Evolutionary conservation across 1,140 invertebrate species (phyloP).

Genomic region (Atta colombica): DNA sequence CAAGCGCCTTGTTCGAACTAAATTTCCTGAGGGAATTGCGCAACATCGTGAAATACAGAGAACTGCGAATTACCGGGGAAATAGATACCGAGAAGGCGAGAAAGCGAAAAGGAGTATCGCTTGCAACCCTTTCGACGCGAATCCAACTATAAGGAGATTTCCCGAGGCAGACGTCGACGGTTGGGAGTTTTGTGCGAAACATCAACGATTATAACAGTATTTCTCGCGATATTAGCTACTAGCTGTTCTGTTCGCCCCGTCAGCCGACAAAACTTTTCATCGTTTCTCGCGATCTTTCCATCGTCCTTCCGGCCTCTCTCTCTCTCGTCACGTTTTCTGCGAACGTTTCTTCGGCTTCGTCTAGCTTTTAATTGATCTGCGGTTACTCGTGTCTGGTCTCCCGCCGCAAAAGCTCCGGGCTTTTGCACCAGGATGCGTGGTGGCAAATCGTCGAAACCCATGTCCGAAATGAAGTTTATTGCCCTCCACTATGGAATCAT

Average conservation of each 20-base stretch:
- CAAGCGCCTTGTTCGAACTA: conserved; percentile 29
- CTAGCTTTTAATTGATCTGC: conserved; percentile 77
- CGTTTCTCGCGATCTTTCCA: conserved; percentile 18
- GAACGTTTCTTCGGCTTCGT: conserved; percentile 42
- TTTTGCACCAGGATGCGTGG: conserved; percentile 16
- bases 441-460: conserved; percentile 53
- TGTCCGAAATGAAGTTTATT: conserved; percentile 29
- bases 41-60: conserved; percentile 36
- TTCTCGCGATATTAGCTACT: conserved; percentile 83
- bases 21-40: conserved; percentile 60
- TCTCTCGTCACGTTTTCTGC: conserved; percentile 31
- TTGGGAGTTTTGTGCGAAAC: conserved; percentile 80
- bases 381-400: conserved; percentile 12
- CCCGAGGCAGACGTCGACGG: conserved; percentile 55
- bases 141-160: conserved; percentile 68
- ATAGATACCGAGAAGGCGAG: conserved; percentile 13
- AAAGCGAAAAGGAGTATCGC: conserved; percentile 52
- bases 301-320: neutral
- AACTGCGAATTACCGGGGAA: conserved; percentile 40
- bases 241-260: conserved; percentile 44
- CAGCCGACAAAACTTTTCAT: conserved; percentile 27
- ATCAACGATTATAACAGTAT: conserved; percentile 84
- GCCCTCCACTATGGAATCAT: conserved; percentile 2
- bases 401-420: conserved; percentile 1
- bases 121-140: conserved; percentile 58